phyloP scores from a whole-genome alignment of 1,140 invertebrate species.

The Drosophila kikkawai region DNA sequence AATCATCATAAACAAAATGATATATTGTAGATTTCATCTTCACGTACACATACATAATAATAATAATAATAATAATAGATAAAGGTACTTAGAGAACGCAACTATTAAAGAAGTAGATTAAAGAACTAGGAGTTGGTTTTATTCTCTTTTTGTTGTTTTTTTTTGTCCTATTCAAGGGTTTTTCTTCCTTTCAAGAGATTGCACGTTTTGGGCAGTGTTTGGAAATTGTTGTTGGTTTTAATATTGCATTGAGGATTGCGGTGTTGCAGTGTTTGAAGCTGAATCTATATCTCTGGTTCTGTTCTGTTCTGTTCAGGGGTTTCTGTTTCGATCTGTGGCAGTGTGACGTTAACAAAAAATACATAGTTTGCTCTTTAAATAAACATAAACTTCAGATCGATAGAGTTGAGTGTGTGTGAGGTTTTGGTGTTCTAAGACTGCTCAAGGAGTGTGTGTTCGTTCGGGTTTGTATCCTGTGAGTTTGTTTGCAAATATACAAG shows the following conservation, averaged over 20 bases:
- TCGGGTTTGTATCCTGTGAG: constrained; percentile 30
- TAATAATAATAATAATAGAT: constrained; percentile 65
- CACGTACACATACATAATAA: constrained; percentile 63
- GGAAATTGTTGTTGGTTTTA: constrained; percentile 65
- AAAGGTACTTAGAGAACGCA: constrained; percentile 83
- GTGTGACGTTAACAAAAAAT: constrained; percentile 61
- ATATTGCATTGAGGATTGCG: constrained; percentile 63
- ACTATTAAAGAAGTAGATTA: constrained; percentile 71
- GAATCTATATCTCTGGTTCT: constrained; percentile 32
- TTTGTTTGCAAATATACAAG: constrained; percentile 63
- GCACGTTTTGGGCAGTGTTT: constrained; percentile 82
- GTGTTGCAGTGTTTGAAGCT: constrained; percentile 43
- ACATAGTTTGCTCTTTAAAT: constrained; percentile 34
- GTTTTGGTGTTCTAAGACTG: constrained; percentile 42
- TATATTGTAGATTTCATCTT: constrained; percentile 55
- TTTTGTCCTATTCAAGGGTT: constrained; percentile 48
- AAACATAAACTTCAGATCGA: constrained; percentile 38
- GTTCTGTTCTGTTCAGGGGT: constrained; percentile 19
- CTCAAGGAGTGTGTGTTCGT: constrained; percentile 40
- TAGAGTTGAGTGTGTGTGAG: constrained; percentile 15
- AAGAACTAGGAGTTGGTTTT: constrained; percentile 76
- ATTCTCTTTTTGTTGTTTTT: constrained; percentile 15
- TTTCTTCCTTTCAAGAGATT: constrained; percentile 68
- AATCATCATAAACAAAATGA: constrained; percentile 65
- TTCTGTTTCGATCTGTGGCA: constrained; percentile 58